Conservation (phyloP, 64 coral and sea anemone species). For the Porites lutea region DNA sequence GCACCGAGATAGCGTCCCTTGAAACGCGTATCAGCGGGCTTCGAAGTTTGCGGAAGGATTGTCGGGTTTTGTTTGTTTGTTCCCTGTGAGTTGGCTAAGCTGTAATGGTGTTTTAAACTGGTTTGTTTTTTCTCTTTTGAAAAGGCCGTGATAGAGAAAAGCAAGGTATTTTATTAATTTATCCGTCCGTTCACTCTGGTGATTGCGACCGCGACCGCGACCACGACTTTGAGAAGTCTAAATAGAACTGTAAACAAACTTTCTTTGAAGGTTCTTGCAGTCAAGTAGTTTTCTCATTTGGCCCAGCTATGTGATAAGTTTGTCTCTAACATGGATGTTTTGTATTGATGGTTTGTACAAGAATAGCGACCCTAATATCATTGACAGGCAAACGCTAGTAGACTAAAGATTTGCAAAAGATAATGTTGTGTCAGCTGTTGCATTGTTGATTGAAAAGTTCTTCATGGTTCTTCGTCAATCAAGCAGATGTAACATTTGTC, state of each 20-base stretch:
- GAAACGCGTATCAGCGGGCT: neutral
- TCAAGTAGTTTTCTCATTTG: neutral
- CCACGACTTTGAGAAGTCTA: neutral
- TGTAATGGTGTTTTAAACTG: no score
- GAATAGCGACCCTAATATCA: neutral
- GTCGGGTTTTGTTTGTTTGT: neutral
- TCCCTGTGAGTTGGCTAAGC: neutral
- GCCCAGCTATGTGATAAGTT: neutral
- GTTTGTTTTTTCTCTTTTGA: neutral
- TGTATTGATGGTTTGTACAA: neutral
- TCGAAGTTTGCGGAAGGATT: neutral
- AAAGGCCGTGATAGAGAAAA: neutral
- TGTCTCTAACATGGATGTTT: neutral
- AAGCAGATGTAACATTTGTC: neutral
- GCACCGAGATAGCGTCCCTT: slow-evolving; percentile 33
- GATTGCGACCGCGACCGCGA: neutral
- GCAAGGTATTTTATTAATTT: neutral
- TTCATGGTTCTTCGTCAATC: neutral
- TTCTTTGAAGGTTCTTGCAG: neutral
- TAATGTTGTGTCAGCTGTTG: neutral
- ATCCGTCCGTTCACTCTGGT: neutral
- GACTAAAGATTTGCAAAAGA: neutral
- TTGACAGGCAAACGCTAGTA: neutral
- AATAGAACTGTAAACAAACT: slow-evolving; percentile 39
- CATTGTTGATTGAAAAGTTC: neutral